phyloP scores from a whole-genome alignment of 2,113 vertebrate species.

The Sisor rabdophorus region DNA sequence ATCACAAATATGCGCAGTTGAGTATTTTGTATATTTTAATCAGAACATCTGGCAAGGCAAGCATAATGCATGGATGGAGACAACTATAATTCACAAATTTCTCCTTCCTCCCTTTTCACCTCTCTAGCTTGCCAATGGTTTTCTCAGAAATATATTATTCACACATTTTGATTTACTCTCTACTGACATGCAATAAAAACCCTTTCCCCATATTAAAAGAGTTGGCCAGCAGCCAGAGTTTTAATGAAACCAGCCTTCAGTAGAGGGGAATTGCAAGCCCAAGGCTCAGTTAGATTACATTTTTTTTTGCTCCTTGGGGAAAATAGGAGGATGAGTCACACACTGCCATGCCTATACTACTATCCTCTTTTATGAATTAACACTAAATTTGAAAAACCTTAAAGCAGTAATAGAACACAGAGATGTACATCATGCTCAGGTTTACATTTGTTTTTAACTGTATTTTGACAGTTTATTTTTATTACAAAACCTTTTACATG shows the following conservation, averaged over 20 bases:
- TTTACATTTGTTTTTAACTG: conserved; percentile 25
- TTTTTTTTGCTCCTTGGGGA: conserved; percentile 66
- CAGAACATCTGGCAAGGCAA: conserved; percentile 72
- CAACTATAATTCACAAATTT: conserved; percentile 78
- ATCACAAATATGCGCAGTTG: conserved; percentile 57
- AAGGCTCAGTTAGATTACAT: conserved; percentile 74
- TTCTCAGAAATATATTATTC: conserved; percentile 93
- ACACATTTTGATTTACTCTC: conserved; percentile 98
- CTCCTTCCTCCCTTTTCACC: conserved; percentile 63
- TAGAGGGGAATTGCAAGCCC: conserved; percentile 81
- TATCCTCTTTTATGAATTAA: conserved; percentile 67
- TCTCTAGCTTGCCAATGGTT: conserved; percentile 70
- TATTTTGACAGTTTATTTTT: conserved; percentile 21
- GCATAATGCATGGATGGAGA: conserved; percentile 74
- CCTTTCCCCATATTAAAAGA: conserved; percentile 93
- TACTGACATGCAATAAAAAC: conserved; percentile 95
- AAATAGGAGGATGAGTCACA: conserved; percentile 71
- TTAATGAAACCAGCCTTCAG: conserved; percentile 98
- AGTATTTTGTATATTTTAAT: conserved; percentile 65
- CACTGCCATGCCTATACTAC: conserved; percentile 56
- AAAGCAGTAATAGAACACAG: conserved; percentile 45
- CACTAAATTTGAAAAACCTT: conserved; percentile 71
- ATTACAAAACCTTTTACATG: conserved; percentile 21
- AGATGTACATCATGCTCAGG: conserved; percentile 27
- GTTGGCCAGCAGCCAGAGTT: conserved; percentile 93